These are phyloP conservation scores for Gastrophysa polygoni DNA, from an alignment of 2,888 invertebrate species.

Conservation along the genomic window DNA sequence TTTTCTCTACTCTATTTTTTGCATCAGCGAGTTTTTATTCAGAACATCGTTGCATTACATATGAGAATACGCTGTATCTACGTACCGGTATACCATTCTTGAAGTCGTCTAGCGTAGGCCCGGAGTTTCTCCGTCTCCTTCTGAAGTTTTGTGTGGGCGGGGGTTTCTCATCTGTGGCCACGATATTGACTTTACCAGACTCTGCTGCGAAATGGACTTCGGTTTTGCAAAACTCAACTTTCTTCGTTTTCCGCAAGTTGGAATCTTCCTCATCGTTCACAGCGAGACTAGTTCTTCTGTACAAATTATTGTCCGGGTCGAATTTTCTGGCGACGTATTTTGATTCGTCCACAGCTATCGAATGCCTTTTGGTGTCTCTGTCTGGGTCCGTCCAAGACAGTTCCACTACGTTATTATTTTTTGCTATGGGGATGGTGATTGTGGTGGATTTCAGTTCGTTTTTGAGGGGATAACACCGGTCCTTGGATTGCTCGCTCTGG, in stretches of 20 bases:
- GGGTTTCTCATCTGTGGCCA: constrained; percentile 86
- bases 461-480: constrained; percentile 33
- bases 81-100: constrained; percentile 60
- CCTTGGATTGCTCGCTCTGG: constrained; percentile 15
- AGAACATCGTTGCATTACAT: too few species aligned
- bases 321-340: constrained; percentile 59
- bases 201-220: constrained; percentile 88
- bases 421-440: constrained; percentile 54
- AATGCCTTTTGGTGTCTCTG: constrained; percentile 60
- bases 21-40: too few species aligned
- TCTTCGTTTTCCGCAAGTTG: constrained; percentile 65
- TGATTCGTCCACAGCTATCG: constrained; percentile 65
- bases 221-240: constrained; percentile 86
- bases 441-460: constrained; percentile 51
- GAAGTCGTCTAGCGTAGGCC: constrained; percentile 52
- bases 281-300: constrained; percentile 49
- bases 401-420: constrained; percentile 46
- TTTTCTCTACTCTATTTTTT: too few species aligned
- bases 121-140: constrained; percentile 67
- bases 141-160: constrained; percentile 83
- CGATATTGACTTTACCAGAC: constrained; percentile 84
- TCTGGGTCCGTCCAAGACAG: constrained; percentile 42
- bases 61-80: neutral
- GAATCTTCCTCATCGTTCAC: constrained; percentile 45
- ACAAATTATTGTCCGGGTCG: constrained; percentile 42